phyloP scores from a whole-genome alignment of 2,888 invertebrate species.

The Hyppa rectilinea region DNA sequence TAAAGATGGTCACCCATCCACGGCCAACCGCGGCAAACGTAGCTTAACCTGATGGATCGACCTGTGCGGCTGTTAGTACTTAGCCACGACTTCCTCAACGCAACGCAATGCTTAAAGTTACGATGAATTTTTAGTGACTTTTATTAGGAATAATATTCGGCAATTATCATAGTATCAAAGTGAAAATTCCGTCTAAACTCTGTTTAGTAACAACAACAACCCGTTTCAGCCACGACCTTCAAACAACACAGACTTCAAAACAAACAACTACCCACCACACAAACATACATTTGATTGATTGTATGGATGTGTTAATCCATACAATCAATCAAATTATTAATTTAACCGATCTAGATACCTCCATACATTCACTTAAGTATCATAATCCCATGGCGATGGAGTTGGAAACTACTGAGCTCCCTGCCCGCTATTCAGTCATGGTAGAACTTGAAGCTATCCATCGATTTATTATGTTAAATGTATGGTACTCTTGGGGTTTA shows the following conservation, averaged over 20 bases:
- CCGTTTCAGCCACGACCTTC: not conserved
- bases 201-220: not conserved
- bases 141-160: too few relatives aligned
- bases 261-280: not conserved
- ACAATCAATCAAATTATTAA: slow-evolving; percentile 64
- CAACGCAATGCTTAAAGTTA: too few relatives aligned
- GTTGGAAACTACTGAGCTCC: slow-evolving; percentile 64
- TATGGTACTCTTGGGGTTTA: slow-evolving; percentile 61
- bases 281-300: too few relatives aligned
- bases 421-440: slow-evolving; percentile 62
- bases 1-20: too few relatives aligned
- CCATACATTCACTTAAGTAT: slow-evolving; percentile 61
- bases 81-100: too few relatives aligned
- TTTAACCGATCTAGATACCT: slow-evolving; percentile 50
- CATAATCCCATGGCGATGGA: slow-evolving; percentile 54
- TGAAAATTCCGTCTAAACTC: not conserved
- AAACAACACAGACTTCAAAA: slow-evolving; percentile 28
- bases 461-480: slow-evolving; percentile 67
- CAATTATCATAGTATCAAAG: too few relatives aligned
- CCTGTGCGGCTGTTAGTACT: too few relatives aligned
- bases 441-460: slow-evolving; percentile 55
- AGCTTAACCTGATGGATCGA: too few relatives aligned
- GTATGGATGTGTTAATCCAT: too few relatives aligned
- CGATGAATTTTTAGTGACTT: too few relatives aligned
- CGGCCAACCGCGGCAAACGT: too few relatives aligned